Conservation (phyloP, 2,888 invertebrate species). For the Euphydryas editha region DNA sequence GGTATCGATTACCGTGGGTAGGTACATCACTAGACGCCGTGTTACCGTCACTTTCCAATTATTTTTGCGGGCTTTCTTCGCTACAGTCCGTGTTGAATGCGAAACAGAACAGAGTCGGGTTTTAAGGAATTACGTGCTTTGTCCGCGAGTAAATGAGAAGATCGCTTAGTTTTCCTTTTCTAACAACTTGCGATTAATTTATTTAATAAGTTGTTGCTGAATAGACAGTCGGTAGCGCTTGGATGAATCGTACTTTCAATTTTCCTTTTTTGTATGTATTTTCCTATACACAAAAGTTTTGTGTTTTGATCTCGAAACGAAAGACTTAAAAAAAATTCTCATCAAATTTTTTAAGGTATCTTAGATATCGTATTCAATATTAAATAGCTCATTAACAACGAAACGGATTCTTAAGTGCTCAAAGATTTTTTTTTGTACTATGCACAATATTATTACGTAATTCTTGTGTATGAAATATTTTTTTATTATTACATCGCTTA, state of each 20-base stretch:
- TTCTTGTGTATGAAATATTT: too few relatives aligned
- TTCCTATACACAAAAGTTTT: constrained; percentile 50
- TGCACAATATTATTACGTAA: not conserved
- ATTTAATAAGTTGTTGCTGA: constrained; percentile 81
- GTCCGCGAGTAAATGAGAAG: constrained; percentile 62
- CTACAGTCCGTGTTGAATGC: constrained; percentile 67
- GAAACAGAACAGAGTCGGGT: constrained; percentile 67
- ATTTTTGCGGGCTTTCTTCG: constrained; percentile 79
- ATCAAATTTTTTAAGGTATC: constrained; percentile 38
- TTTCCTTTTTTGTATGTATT: constrained; percentile 56
- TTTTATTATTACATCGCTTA: too few relatives aligned
- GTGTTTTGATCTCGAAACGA: constrained; percentile 49
- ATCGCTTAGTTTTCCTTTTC: constrained; percentile 73
- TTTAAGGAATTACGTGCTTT: constrained; percentile 78
- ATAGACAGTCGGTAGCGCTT: constrained; percentile 63
- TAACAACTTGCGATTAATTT: constrained; percentile 79
- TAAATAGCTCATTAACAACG: constrained; percentile 49
- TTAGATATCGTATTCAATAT: constrained; percentile 33
- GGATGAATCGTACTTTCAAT: constrained; percentile 74
- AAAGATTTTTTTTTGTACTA: not conserved
- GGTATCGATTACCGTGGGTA: too few relatives aligned
- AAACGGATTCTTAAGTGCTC: constrained; percentile 34
- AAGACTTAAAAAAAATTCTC: constrained; percentile 43
- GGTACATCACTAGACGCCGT: constrained; percentile 47
- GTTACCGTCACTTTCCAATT: constrained; percentile 81